Conservation (phyloP, 2,113 vertebrate species). For the Callionymus lyra region DNA sequence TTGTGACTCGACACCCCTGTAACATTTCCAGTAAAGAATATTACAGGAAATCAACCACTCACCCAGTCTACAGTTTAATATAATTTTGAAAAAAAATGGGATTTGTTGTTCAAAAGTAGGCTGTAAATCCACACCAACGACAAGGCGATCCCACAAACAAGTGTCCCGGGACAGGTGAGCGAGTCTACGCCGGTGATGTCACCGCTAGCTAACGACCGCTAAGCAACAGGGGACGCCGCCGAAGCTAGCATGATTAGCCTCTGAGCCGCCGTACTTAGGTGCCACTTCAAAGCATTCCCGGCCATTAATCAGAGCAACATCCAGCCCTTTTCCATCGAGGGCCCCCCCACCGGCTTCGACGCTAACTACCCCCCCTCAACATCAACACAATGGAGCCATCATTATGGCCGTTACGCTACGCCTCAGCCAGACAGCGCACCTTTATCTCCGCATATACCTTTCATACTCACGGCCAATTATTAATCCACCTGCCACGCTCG, state of each 20-base stretch:
- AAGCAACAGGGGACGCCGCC: constrained; percentile 23
- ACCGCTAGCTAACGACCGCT: constrained; percentile 45
- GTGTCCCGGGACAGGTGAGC: constrained; percentile 12
- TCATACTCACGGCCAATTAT: constrained; percentile 51
- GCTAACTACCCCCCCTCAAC: constrained; percentile 45
- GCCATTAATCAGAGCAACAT: constrained; percentile 61
- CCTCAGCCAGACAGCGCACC: constrained; percentile 43
- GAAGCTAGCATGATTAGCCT: no score
- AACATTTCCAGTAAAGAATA: no score
- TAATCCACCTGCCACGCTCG: constrained; percentile 54
- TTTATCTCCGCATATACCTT: constrained; percentile 51
- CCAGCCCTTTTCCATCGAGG: constrained; percentile 42
- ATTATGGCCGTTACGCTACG: constrained; percentile 42
- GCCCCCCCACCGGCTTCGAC: constrained; percentile 36
- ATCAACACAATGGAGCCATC: constrained; percentile 62
- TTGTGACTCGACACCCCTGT: no score
- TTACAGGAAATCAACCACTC: no score
- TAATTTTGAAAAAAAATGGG: no score
- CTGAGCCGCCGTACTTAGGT: constrained; percentile 44
- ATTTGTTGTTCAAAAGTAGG: no score
- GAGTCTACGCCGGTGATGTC: constrained; percentile 15
- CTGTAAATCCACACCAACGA: no score
- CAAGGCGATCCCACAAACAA: no score
- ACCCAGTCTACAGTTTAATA: no score
- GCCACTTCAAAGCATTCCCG: constrained; percentile 67